A percentile compares a stretch with the other conserved stretches of the same genome.
These are phyloP conservation scores for Drosophila affinis DNA, from an alignment of 2,888 invertebrate genomes.

Conservation along the genomic window DNA sequence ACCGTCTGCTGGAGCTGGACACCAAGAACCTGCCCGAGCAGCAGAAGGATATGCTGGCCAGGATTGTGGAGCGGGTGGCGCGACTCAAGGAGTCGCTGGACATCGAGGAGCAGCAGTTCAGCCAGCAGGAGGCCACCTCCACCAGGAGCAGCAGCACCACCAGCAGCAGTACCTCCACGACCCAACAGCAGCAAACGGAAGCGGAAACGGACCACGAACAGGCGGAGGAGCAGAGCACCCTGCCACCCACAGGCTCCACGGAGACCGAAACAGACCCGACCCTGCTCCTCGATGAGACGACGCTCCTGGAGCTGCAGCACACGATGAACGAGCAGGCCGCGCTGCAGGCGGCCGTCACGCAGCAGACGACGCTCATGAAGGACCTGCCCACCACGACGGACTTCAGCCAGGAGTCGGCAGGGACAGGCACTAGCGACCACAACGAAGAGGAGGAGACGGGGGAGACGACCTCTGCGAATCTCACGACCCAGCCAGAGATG, in stretches of 20 bases:
- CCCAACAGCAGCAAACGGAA: conserved; percentile 23
- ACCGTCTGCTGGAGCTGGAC: conserved; percentile 81
- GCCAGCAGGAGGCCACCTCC: conserved; percentile 51
- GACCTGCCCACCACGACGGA: conserved; percentile 78
- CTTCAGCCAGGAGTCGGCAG: conserved; percentile 41
- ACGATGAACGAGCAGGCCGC: conserved; percentile 80
- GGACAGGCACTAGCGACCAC: conserved; percentile 20
- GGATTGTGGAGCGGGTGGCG: conserved; percentile 84
- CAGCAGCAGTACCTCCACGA: conserved; percentile 24
- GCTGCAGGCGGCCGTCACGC: conserved; percentile 71
- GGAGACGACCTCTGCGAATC: conserved; percentile 47
- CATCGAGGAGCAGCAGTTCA: conserved; percentile 73
- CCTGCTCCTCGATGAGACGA: conserved; percentile 78
- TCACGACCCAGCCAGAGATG: conserved; percentile 37
- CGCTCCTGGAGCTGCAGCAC: conserved; percentile 76
- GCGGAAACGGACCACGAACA: conserved; percentile 61
- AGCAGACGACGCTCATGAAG: conserved; percentile 68
- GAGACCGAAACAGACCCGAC: conserved; percentile 80
- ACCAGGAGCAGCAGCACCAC: conserved; percentile 45
- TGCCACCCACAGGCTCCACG: conserved; percentile 52
- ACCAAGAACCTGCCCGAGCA: conserved; percentile 83
- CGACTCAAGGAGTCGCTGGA: conserved; percentile 83
- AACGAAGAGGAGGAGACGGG: conserved; percentile 20
- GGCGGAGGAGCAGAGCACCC: conserved; percentile 55
- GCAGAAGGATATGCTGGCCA: conserved; percentile 83